Base-by-base conservation (phyloP, 2,888 invertebrate genomes). In the Drosophila vallismaia region DNA sequence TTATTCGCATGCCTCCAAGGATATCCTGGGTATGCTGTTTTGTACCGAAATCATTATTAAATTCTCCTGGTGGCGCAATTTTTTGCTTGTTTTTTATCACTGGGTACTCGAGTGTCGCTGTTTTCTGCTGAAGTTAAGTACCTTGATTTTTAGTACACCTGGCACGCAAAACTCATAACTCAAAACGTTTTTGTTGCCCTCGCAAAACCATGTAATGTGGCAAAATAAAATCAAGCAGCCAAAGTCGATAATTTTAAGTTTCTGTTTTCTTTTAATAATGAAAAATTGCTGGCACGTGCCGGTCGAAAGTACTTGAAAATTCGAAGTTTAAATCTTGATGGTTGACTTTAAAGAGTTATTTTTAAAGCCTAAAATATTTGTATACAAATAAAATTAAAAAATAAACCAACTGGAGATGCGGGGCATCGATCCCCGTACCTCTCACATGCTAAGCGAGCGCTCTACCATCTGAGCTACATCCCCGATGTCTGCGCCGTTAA, bases 371-470 rank as follows among this genome's bases (percentile, higher is more conserved):
- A 19, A 19, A 5, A 6, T 28, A 28, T 24, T 36, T n/a, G 1
- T 7, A n/a, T 24, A 10, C n/a, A 31, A 9, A 44, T 46, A 8
- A 14, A 28, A 28, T 4, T 1, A 40, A 50, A 58, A 57, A 38
- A 4, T 4, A 7, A 2, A 3, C 3, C 24, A 3, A 85, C 8
- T 60, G 90, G 91, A 90, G 91, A 91, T 91, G 91, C 91, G 87
- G 91, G 90, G 90, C 88, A 91, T 91, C 86, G 91, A 91, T 91
- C 91, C 90, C 91, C 91, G 91, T 90, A 91, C 91, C 91, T 91
- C 91, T 91, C 91, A 91, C 90, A 91, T 91, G 91, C 90, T 90
- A 90, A 91, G 91, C 91, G 91, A 91, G 91, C 91, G 91, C 91
- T 91, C 91, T 91, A 91, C 90, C 90, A 91, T 91, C 91, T 91